Evolutionary conservation across 2,888 invertebrate species (phyloP), one percentile per base, ranked within the genome.

Genomic region (Aspidiotus rigidus): DNA sequence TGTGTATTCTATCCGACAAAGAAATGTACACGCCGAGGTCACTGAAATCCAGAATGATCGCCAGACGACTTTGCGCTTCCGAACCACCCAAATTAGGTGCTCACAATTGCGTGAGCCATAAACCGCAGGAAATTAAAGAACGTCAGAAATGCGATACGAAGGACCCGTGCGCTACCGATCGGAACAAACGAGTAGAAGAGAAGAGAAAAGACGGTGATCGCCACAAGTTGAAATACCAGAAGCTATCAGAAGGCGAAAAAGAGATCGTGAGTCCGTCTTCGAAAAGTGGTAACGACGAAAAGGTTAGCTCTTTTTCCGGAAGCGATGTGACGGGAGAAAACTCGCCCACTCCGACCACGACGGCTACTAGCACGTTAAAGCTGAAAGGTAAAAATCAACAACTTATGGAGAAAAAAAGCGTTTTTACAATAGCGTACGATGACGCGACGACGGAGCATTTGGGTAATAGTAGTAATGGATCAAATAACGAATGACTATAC

Each of bases 371-470:
- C 13, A 55, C 62, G 1, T 56, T 66, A n/a, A 72, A 64, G 41
- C 41, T 64, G 53, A 62, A 55, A 56, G 39, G 72, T 15, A 73
- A 73, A 63, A 73, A 80, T 72, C 82, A 81, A 72, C 80, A 81
- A 72, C 77, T 82, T 70, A 74, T 83, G 71, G 92, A 93, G 75
- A 94, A 93, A 80, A 93, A 93, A 77, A 93, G 93, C 77, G 87
- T 94, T 41, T 94, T 94, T 76, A 92, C 92, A 8, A 94, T 94
- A 73, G 93, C 93, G 0, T 94, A 93, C 76, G 90, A 90, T 75
- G 93, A 93, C 75, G 90, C 93, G 75, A 88, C 90, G 73, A 92
- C 91, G 0, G 88, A 88, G 75, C 71, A 71, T 53, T 66, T 71
- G 28, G 69, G 64, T 44, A 66, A 62, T n/a, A 72, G 72, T 16